Evolutionary conservation across 1,140 invertebrate genomes (phyloP), one percentile per base, ranked within the genome.

Genomic region (Chelonus insularis): DNA sequence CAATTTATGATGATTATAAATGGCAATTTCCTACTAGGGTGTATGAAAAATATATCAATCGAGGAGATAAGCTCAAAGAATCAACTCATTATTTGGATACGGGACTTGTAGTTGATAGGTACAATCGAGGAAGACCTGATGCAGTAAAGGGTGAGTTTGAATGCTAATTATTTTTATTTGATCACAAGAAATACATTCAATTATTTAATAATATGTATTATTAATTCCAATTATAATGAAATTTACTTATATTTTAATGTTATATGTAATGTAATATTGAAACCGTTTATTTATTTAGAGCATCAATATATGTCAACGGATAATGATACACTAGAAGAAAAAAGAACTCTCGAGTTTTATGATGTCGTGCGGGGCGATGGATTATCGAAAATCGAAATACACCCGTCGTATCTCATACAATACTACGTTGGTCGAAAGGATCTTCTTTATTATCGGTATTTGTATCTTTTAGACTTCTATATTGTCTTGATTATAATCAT

Each of bases 21-120:
- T 88, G 89, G 70, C 84, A 81, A 34, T 74, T 80, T 37, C 81
- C 86, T 5, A 68, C 85, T 6, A 70, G 84, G 2, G 82, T 86
- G 20, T 86, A 88, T 43, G 90, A 94, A 70, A 86, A 85, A 72
- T 95, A 86, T 75, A 75, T 84, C 39, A 85, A 94, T 65, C 83
- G 92, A 36, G 75, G 74, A 0, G 92, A 95, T 70, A 84, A 85
- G 64, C 81, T 94, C 66, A 63, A 80, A 1, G 83, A 84, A 62
- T 79, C 86, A 1, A 84, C 84, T 23, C 85, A 84, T 43, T 83
- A 91, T 69, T 81, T 88, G 9, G 70, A 79, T 25, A 86, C 80
- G 0, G 81, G 84, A 14, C 72, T 81, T 52, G 73, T 87, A 1
- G 81, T 80, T 3, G 92, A 94, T 77, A 83, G 78, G 50, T 95